phyloP scores from a whole-genome alignment of 2,888 invertebrate genomes.

The Nebria salina region DNA sequence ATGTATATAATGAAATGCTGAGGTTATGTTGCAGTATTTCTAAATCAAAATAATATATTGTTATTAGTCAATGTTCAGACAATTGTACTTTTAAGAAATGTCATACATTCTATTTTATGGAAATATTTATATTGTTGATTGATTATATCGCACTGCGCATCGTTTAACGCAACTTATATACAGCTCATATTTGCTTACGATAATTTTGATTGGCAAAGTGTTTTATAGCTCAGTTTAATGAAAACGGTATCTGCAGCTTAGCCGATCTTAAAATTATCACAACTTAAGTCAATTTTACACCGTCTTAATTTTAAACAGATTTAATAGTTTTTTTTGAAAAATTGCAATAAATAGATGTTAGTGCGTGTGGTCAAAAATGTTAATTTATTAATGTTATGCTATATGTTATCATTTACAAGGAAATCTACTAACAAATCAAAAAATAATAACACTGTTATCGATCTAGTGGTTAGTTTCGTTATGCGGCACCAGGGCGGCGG shows the following conservation, averaged over 20 bases:
- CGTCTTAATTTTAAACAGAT: no score
- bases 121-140: background rate
- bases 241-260: no score
- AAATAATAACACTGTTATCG: background rate
- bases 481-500: no score
- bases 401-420: background rate
- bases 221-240: no score
- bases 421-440: background rate
- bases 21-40: background rate
- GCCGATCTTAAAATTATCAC: no score
- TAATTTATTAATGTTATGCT: background rate
- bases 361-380: no score
- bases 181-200: no score
- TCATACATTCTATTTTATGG: background rate
- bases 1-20: background rate
- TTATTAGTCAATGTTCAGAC: background rate
- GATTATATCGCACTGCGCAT: background rate
- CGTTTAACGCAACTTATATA: background rate
- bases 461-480: no score
- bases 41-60: background rate
- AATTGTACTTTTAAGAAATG: background rate
- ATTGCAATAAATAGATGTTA: no score
- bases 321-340: no score
- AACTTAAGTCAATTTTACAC: no score
- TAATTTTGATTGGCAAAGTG: no score